Conservation (phyloP, 2,888 invertebrate species). For the Clepsis dumicolana region DNA sequence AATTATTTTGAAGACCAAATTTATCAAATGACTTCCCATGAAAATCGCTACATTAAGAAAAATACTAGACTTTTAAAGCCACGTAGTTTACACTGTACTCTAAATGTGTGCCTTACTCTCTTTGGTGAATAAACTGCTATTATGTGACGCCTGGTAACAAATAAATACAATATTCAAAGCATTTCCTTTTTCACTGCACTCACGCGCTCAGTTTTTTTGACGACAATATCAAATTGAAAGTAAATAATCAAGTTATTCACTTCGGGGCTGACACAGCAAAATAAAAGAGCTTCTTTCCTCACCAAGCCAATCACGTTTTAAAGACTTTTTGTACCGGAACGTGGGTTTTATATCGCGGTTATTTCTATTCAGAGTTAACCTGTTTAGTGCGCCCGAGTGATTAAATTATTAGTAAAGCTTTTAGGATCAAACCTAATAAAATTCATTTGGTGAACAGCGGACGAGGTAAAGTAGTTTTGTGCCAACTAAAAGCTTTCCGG, state of each 20-base stretch:
- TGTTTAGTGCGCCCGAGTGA: conserved; percentile 60
- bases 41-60: too few species aligned
- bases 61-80: too few species aligned
- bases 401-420: conserved; percentile 65
- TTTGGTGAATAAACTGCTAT: too few species aligned
- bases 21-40: too few species aligned
- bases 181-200: too few species aligned
- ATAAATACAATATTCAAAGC: too few species aligned
- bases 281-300: not conserved
- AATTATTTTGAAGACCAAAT: too few species aligned
- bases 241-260: not conserved
- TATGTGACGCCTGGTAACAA: too few species aligned
- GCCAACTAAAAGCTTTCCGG: conserved; percentile 67
- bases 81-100: too few species aligned
- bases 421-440: conserved; percentile 69
- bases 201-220: too few species aligned
- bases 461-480: conserved; percentile 67
- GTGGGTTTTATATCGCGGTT: conserved; percentile 18
- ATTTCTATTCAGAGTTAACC: conserved; percentile 50
- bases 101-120: too few species aligned
- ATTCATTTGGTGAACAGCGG: conserved; percentile 65
- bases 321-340: conserved; percentile 9
- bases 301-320: conserved; percentile 24
- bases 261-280: not conserved
- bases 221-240: not conserved